Evolutionary conservation across 1,140 invertebrate species (phyloP).

Genomic region (Macrosteles quadrilineatus): DNA sequence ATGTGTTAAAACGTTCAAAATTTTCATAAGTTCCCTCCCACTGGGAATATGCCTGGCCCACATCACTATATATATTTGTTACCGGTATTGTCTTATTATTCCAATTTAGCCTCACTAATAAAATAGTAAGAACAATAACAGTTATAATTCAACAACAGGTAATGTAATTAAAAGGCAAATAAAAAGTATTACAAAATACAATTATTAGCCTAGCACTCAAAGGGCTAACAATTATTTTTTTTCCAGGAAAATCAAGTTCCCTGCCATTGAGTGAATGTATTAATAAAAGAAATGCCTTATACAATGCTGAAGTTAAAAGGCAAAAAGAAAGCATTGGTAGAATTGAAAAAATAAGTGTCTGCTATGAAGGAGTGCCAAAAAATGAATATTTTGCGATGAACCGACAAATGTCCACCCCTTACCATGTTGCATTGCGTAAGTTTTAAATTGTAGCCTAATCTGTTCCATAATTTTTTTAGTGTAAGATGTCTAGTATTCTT

Average conservation of each 20-base stretch:
- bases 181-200: no score
- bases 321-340: constrained; percentile 71
- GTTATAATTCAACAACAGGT: no score
- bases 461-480: neutral
- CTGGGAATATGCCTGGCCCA: no score
- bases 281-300: constrained; percentile 62
- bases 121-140: no score
- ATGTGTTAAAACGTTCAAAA: no score
- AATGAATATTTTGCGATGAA: constrained; percentile 86
- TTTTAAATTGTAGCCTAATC: constrained; percentile 31
- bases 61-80: no score
- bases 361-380: constrained; percentile 71
- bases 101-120: no score
- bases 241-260: constrained; percentile 24
- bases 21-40: no score
- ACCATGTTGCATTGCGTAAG: constrained; percentile 87
- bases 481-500: neutral
- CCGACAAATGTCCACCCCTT: constrained; percentile 87
- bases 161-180: no score
- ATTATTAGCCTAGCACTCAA: no score
- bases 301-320: constrained; percentile 73
- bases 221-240: no score
- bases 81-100: no score
- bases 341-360: constrained; percentile 90
- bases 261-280: constrained; percentile 13